Evolutionary conservation across 2,797 vertebrate species (phyloP).

Genomic region (Xenopus petersii): DNA sequence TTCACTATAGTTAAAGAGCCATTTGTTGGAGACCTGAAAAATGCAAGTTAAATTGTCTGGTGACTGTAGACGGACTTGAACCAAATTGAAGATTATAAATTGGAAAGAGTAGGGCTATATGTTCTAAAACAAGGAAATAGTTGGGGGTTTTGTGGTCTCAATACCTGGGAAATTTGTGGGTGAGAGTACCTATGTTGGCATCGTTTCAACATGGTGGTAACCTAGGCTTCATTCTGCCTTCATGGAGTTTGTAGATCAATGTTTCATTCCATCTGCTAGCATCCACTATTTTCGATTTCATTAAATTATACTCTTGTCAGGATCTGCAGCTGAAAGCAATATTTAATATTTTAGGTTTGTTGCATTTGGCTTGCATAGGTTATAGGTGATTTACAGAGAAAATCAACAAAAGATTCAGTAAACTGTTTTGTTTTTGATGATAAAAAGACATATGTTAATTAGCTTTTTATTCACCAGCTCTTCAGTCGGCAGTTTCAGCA

Average conservation of each 20-base stretch:
- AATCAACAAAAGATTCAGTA: no score
- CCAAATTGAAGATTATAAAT: slow-evolving; percentile 21
- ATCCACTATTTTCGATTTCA: neutral
- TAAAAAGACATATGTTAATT: no score
- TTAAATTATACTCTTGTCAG: no score
- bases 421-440: no score
- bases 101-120: slow-evolving; percentile 10
- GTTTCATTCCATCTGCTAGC: neutral
- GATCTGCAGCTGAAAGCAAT: no score
- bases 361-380: no score
- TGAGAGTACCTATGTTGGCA: slow-evolving; percentile 11
- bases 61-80: slow-evolving; percentile 12
- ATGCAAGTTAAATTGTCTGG: slow-evolving; percentile 43
- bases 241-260: neutral
- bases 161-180: slow-evolving; percentile 32
- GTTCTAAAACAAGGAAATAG: slow-evolving; percentile 25
- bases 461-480: no score
- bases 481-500: no score
- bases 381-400: no score
- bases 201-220: slow-evolving; percentile 19
- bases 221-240: slow-evolving; percentile 11
- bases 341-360: no score
- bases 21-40: slow-evolving; percentile 43
- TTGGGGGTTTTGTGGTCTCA: slow-evolving; percentile 34
- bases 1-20: slow-evolving; percentile 54